A percentile compares a stretch with the other conserved stretches of the same genome.
Evolutionary conservation across 1,140 invertebrate genomes (phyloP).

Genomic region (Saccostrea glomerata): DNA sequence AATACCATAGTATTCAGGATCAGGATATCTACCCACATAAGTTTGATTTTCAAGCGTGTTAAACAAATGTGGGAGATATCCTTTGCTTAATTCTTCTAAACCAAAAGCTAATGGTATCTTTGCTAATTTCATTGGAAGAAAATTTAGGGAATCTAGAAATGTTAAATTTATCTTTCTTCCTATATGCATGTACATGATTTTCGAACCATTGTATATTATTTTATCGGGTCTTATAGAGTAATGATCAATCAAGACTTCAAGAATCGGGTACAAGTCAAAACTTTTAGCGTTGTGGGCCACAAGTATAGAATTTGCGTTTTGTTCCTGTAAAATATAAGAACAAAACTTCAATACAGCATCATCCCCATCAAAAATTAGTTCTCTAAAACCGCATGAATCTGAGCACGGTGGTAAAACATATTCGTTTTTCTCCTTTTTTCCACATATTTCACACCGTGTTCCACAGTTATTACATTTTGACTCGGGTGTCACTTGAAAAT

Average conservation of each 20-base stretch:
- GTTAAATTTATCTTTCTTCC: conserved; percentile 38
- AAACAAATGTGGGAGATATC: conserved; percentile 51
- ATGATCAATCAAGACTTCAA: conserved; percentile 27
- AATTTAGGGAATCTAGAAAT: conserved; percentile 46
- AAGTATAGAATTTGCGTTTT: conserved; percentile 10
- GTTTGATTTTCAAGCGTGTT: conserved; percentile 46
- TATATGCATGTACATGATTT: background rate
- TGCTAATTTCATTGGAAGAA: conserved; percentile 41
- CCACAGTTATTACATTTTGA: conserved; percentile 43
- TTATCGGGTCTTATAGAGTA: conserved; percentile 34
- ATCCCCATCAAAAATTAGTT: conserved; percentile 38
- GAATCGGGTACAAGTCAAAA: conserved; percentile 40
- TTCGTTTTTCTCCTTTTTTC: background rate
- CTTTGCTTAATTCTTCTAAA: conserved; percentile 44
- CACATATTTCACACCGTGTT: conserved; percentile 41
- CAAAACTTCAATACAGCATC: conserved; percentile 27
- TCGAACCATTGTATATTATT: conserved; percentile 49
- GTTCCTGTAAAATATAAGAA: background rate
- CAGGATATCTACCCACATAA: conserved; percentile 50
- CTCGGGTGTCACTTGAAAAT: background rate
- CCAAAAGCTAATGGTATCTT: conserved; percentile 48
- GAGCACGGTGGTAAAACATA: background rate
- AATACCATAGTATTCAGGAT: conserved; percentile 20
- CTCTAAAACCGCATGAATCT: conserved; percentile 28
- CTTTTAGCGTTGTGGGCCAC: conserved; percentile 32